phyloP scores from a whole-genome alignment of 2,888 invertebrate genomes.

The Pachycephus smyrnensis region DNA sequence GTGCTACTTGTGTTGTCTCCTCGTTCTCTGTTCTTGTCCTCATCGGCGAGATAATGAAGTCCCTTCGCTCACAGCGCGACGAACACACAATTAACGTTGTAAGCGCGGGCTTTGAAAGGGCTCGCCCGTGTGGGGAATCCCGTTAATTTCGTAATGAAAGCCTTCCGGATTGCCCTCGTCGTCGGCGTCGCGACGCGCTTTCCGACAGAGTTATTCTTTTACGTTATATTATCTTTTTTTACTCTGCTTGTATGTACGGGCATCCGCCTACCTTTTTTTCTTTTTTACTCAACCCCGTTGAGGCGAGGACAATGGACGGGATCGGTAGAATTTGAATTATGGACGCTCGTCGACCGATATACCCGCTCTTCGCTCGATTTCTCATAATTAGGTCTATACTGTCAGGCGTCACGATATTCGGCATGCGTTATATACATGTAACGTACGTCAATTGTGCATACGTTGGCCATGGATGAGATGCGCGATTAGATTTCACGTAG shows the following conservation, averaged over 20 bases:
- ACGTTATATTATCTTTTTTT: background rate
- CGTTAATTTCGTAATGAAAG: background rate
- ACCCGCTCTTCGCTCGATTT: background rate
- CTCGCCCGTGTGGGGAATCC: background rate
- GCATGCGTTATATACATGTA: too few relatives aligned
- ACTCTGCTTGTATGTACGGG: background rate
- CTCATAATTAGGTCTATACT: background rate
- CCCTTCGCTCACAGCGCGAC: background rate
- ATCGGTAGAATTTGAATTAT: background rate
- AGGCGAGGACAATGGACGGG: too few relatives aligned
- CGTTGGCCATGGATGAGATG: background rate
- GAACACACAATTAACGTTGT: background rate
- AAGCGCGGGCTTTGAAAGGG: background rate
- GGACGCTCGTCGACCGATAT: background rate
- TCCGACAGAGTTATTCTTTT: background rate
- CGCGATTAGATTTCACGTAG: slow-evolving; percentile 3
- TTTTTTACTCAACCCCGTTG: background rate
- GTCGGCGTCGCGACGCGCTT: background rate
- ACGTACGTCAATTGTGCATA: background rate
- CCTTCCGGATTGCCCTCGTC: background rate
- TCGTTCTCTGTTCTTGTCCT: background rate
- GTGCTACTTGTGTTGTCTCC: background rate
- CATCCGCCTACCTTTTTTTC: background rate
- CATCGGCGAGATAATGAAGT: background rate
- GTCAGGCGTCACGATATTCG: background rate